Percentiles rank a stretch among this genome's conserved stretches.
phyloP scores from a whole-genome alignment of 2,888 invertebrate genomes.

The Idaea dimidiata region DNA sequence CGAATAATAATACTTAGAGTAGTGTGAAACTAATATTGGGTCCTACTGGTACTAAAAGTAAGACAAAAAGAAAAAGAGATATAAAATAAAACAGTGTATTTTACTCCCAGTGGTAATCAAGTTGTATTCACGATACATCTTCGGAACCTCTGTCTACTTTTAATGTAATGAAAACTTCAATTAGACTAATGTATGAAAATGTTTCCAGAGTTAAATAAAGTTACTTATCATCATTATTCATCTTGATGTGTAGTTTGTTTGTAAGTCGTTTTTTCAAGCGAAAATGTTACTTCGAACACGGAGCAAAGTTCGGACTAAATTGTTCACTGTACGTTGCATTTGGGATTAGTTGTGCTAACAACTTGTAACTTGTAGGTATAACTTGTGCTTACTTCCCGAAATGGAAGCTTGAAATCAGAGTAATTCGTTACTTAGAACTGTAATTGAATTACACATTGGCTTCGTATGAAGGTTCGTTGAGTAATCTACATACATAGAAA shows the following conservation, averaged over 20 bases:
- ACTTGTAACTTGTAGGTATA: constrained; percentile 15
- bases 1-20: too few species aligned
- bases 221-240: too few species aligned
- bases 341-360: constrained; percentile 21
- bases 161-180: too few species aligned
- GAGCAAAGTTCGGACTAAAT: neutral
- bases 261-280: neutral
- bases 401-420: constrained; percentile 17
- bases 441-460: neutral
- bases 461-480: neutral
- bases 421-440: neutral
- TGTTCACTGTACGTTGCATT: constrained; percentile 17
- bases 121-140: too few species aligned
- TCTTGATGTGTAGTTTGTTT: neutral
- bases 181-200: too few species aligned
- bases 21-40: too few species aligned
- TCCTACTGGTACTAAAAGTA: too few species aligned
- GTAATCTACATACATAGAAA: neutral
- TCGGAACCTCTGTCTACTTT: too few species aligned
- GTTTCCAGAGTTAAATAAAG: too few species aligned
- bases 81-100: too few species aligned
- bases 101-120: too few species aligned
- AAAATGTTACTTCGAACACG: neutral
- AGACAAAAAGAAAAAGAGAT: too few species aligned
- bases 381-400: constrained; percentile 14